Conservation (phyloP, 2,797 vertebrate genomes). For the Antennarius maculatus region DNA sequence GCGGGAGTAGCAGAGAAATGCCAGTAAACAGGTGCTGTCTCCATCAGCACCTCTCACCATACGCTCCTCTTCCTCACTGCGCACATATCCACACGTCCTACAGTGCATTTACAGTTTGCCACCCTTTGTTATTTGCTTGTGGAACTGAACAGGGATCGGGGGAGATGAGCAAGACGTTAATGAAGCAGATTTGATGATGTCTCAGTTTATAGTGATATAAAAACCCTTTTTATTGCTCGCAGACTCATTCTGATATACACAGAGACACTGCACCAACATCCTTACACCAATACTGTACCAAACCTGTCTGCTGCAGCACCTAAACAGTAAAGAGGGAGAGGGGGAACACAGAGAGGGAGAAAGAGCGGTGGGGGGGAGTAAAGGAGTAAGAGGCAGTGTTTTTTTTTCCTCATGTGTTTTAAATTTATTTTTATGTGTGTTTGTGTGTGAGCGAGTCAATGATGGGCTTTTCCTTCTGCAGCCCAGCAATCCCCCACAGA, state of each 20-base stretch:
- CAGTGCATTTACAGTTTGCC: neutral
- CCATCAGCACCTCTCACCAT: slow-evolving; percentile 66
- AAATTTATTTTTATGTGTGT: slow-evolving; percentile 32
- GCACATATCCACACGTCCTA: slow-evolving; percentile 32
- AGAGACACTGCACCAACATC: slow-evolving; percentile 72
- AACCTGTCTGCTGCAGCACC: slow-evolving; percentile 68
- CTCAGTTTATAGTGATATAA: slow-evolving; percentile 18
- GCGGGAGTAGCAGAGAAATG: slow-evolving; percentile 64
- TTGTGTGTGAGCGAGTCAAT: slow-evolving; percentile 26
- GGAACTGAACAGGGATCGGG: slow-evolving; percentile 17
- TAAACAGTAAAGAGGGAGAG: slow-evolving; percentile 60
- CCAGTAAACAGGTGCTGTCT: slow-evolving; percentile 73
- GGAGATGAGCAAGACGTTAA: neutral
- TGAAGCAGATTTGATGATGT: slow-evolving; percentile 20
- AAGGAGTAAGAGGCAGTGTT: slow-evolving; percentile 37
- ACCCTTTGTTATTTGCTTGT: slow-evolving; percentile 11
- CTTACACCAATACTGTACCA: slow-evolving; percentile 50
- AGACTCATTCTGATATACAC: slow-evolving; percentile 41
- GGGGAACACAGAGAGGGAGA: slow-evolving; percentile 29
- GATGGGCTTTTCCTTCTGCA: slow-evolving; percentile 62
- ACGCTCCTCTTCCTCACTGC: slow-evolving; percentile 42
- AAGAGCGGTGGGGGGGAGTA: slow-evolving; percentile 14
- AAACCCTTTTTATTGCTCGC: slow-evolving; percentile 27
- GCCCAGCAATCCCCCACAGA: slow-evolving; percentile 60
- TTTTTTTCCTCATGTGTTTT: slow-evolving; percentile 64